Evolutionary conservation across 2,797 vertebrate genomes (phyloP).

Genomic region (Parotocinclus haroldoi): DNA sequence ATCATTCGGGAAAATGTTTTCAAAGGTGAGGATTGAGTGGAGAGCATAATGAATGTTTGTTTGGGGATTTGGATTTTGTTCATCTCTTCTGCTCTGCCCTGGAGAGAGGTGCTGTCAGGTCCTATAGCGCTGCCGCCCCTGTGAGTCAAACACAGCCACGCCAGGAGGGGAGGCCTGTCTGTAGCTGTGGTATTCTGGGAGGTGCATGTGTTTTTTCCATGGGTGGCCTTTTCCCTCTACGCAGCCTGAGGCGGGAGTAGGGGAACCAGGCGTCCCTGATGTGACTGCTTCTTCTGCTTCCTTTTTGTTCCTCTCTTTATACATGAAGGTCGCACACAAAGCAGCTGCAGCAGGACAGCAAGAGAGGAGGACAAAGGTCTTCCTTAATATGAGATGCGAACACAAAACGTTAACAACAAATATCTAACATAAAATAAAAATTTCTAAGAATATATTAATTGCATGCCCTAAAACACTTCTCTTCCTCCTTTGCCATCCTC

Average conservation of each 20-base stretch:
- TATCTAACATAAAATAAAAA: no score
- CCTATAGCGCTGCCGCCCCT: no score
- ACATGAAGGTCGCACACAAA: conserved; percentile 72
- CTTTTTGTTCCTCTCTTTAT: conserved; percentile 15
- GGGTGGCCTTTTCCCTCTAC: conserved; percentile 38
- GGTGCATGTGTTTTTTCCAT: no score
- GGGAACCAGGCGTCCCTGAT: conserved; percentile 1
- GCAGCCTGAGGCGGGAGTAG: conserved; percentile 39
- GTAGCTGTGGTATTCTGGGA: background rate
- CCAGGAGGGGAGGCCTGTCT: conserved; percentile 44
- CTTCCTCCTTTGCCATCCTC: conserved; percentile 10
- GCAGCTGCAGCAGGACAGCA: conserved; percentile 64
- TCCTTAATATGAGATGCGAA: no score
- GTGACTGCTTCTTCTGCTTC: conserved; percentile 50
- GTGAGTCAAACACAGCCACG: conserved; percentile 56
- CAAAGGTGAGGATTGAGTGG: no score
- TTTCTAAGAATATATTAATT: no score
- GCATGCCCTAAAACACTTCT: background rate
- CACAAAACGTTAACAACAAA: no score
- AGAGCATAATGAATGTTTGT: no score
- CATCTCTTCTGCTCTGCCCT: conserved; percentile 18
- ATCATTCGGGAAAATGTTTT: no score
- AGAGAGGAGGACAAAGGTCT: conserved; percentile 26
- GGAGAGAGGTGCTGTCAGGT: no score
- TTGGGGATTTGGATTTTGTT: no score